Evolutionary conservation across 2,888 invertebrate genomes (phyloP), one percentile per base, ranked within the genome.

Genomic region (Mesoligia furuncula): DNA sequence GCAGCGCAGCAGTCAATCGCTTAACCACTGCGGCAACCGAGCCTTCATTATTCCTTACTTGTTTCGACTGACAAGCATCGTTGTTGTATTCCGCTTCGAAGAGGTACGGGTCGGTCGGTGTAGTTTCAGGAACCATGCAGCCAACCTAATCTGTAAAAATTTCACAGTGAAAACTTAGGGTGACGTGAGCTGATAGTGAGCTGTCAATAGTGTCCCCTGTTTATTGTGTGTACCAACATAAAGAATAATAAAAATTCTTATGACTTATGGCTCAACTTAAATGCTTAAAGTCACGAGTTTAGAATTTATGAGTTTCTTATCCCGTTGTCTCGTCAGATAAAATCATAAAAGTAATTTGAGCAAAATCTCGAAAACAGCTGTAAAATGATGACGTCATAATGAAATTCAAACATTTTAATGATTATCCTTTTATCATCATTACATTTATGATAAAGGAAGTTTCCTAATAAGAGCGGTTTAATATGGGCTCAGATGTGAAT

Each of bases 251-350:
- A 67, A 42, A 42, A 69, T 36, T 51, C 27, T 59, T 15, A 45
- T 66, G 59, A 65, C 15, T 57, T 59, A 20, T 64, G n/a, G 5
- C 9, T 51, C 0, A 27, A 27, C 0, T 0, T 31, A 11, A 31
- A 57, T 31, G 11, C 24, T 24, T 24, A 15, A 68, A 72, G 36
- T 72, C 48, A 70, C 54, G 27, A 66, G 57, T 79, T 73, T 27
- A 36, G 13, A 66, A 59, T 42, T n/a, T n/a, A 61, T 48, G 68
- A 15, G 61, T 17, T 17, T 67, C n/a, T 67, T 64, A 74, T 73
- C 42, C n/a, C 13, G 70, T 36, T 62, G 20, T 69, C 65, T 66
- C 15, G 39, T 45, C 45, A 45, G 57, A 79, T 79, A 57, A 70
- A 54, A 67, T 31, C 11, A n/a, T 54, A 20, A 66, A 36, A 45